Evolutionary conservation across 2,888 invertebrate genomes (phyloP).

Genomic region (Spisula solida): DNA sequence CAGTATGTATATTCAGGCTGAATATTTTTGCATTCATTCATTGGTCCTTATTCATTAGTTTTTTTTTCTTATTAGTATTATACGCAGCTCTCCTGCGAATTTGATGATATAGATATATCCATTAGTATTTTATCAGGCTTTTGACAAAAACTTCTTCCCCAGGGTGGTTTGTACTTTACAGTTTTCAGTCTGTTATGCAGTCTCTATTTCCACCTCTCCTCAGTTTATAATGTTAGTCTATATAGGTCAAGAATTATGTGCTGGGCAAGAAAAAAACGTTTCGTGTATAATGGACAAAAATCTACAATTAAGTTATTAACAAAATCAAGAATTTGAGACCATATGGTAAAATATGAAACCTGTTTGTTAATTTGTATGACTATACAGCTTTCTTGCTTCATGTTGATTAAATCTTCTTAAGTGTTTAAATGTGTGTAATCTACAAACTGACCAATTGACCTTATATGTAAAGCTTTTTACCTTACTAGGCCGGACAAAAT

Average conservation of each 20-base stretch:
- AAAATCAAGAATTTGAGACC: too few relatives aligned
- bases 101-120: neutral
- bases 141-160: neutral
- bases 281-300: too few relatives aligned
- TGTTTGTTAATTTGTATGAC: too few relatives aligned
- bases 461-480: neutral
- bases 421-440: neutral
- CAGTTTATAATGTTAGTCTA: too few relatives aligned
- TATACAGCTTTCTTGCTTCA: neutral
- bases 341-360: too few relatives aligned
- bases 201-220: too few relatives aligned
- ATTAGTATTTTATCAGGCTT: neutral
- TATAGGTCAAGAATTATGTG: too few relatives aligned
- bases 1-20: neutral
- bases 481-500: too few relatives aligned
- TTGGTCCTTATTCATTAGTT: neutral
- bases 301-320: too few relatives aligned
- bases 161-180: neutral
- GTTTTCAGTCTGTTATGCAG: neutral
- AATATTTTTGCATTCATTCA: neutral
- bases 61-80: neutral
- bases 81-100: neutral
- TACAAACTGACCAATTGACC: slow-evolving; percentile 10
- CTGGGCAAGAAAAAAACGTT: too few relatives aligned
- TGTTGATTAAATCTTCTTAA: neutral